phyloP scores from a whole-genome alignment of 2,113 vertebrate genomes.

The Condylura cristata region DNA sequence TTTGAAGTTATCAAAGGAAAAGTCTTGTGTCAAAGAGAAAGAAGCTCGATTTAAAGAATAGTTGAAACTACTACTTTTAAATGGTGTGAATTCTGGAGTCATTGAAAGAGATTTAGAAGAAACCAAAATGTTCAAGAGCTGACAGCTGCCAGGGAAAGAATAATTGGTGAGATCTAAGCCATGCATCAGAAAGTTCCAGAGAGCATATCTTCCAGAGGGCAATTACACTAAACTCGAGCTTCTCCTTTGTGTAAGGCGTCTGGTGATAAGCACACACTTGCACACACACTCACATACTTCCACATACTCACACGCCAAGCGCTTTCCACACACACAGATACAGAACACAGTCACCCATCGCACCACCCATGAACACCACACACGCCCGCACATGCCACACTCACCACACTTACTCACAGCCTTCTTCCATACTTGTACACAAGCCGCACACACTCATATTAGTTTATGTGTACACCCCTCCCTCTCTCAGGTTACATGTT shows the following conservation, averaged over 20 bases:
- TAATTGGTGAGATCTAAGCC: slow-evolving; percentile 67
- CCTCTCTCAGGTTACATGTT: no score
- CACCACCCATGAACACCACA: no score
- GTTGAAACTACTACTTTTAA: slow-evolving; percentile 74
- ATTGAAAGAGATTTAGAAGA: slow-evolving; percentile 67
- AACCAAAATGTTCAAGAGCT: slow-evolving; percentile 68
- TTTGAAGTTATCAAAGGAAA: slow-evolving; percentile 82
- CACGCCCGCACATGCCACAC: no score
- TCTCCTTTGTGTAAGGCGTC: slow-evolving; percentile 10
- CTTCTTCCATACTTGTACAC: no score
- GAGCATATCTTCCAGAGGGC: slow-evolving; percentile 38
- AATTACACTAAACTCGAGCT: slow-evolving; percentile 56
- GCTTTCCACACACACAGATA: no score
- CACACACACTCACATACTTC: not conserved
- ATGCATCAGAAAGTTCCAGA: slow-evolving; percentile 60
- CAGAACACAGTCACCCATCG: no score
- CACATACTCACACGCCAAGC: not conserved
- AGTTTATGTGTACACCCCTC: no score
- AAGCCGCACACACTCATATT: no score
- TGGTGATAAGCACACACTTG: not conserved
- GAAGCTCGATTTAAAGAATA: slow-evolving; percentile 45
- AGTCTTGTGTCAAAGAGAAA: slow-evolving; percentile 78
- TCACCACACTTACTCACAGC: no score
- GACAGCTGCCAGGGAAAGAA: slow-evolving; percentile 36
- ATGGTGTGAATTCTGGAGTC: slow-evolving; percentile 81